Percentiles rank a stretch among this genome's conserved stretches.
phyloP scores from a whole-genome alignment of 2,113 vertebrate genomes.

The Cyphomyrus discorhynchus region DNA sequence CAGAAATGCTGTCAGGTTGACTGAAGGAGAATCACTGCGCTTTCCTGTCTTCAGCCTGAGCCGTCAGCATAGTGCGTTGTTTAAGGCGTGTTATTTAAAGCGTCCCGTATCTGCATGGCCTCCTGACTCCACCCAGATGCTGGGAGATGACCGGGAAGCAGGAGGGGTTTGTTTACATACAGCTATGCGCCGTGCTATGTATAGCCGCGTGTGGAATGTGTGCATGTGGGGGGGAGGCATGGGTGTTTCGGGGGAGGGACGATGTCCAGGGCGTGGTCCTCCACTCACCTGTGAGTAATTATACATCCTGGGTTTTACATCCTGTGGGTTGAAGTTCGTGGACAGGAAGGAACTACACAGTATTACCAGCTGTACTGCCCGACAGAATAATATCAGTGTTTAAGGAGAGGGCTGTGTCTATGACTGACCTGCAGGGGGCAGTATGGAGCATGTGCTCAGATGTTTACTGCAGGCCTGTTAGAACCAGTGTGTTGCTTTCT shows the following conservation, averaged over 20 bases:
- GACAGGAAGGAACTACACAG: not conserved
- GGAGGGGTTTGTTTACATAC: not conserved
- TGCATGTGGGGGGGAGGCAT: not conserved
- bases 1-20: not conserved
- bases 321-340: not conserved
- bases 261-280: not conserved
- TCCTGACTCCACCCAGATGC: not conserved
- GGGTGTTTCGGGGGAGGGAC: not conserved
- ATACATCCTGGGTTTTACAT: not conserved
- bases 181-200: not conserved
- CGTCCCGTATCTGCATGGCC: not conserved
- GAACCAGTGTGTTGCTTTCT: not conserved
- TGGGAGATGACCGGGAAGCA: not conserved
- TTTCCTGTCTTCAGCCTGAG: not conserved
- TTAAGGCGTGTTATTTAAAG: not conserved
- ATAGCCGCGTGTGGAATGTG: not conserved
- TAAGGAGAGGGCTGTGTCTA: not conserved
- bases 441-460: not conserved
- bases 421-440: not conserved
- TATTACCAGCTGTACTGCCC: not conserved
- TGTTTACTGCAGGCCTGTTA: not conserved
- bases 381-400: not conserved
- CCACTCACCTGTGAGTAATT: not conserved
- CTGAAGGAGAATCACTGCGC: not conserved
- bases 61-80: not conserved